Conservation (phyloP, 2,888 invertebrate genomes). For the Acanthopleura granulata region DNA sequence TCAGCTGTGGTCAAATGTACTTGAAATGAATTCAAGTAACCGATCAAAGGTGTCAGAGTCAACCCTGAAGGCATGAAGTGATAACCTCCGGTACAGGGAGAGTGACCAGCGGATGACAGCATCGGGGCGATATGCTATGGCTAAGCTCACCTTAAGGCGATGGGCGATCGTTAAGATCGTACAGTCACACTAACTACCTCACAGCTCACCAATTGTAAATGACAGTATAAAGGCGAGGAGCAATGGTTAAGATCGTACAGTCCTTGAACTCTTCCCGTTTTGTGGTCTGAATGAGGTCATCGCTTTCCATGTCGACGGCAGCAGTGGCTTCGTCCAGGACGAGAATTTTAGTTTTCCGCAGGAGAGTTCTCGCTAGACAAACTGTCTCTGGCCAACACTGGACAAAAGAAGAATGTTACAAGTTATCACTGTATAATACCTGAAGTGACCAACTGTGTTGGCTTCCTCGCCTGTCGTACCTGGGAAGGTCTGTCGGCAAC, state of each 20-base stretch:
- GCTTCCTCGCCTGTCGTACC: too few species aligned
- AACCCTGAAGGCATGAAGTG: background rate
- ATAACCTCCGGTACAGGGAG: background rate
- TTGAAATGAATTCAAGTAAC: too few species aligned
- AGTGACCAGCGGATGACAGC: background rate
- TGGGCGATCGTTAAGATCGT: too few species aligned
- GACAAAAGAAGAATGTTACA: too few species aligned
- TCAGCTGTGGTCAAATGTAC: too few species aligned
- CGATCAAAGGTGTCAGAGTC: too few species aligned
- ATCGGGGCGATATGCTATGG: too few species aligned
- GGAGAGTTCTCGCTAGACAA: constrained; percentile 86
- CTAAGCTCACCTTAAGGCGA: background rate
- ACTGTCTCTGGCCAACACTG: constrained; percentile 88
- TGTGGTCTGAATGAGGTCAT: background rate
- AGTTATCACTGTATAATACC: too few species aligned
- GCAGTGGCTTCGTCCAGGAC: constrained; percentile 92
- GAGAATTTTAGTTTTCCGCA: constrained; percentile 87
- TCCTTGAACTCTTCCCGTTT: background rate
- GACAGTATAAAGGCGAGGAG: background rate
- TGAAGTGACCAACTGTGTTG: too few species aligned
- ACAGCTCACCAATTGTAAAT: background rate
- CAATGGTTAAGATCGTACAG: constrained; percentile 1
- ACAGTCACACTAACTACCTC: too few species aligned
- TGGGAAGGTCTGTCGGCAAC: too few species aligned
- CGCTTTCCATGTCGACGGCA: constrained; percentile 78